Base-by-base conservation (phyloP, 2,113 vertebrate species). In the Corydoras maculifer region DNA sequence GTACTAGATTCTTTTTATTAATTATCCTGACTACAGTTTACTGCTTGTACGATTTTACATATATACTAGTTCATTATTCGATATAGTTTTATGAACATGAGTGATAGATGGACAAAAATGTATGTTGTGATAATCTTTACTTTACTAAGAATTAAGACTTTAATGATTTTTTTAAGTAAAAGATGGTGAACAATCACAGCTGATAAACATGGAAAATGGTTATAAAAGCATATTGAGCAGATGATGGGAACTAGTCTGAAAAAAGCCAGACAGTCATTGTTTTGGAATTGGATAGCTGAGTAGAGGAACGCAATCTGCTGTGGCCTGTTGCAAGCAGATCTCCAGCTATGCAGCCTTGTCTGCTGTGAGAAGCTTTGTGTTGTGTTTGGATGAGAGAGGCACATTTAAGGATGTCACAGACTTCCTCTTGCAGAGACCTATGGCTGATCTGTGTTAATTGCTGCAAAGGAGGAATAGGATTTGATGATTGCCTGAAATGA, bases 221-320 rank as follows among this genome's bases (percentile, higher is more conserved):
- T 43, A 43, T 49, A 10, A 48, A 31, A 70, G 57, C 11, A 25
- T 29, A 62, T 58, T 15, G 30, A 13, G 49, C 43, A 68, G 31
- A 29, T 12, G 15, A 65, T 73, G 60, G 65, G 49, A 77, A 68
- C 43, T 30, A 65, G 2, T 30, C 43, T 31, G 9, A 72, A 13
- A 58, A 25, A 50, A 29, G 50, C 31, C 15, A n/a, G 35, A 29
- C 54, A 15, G 55, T 48, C 59, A 68, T 58, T 15, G 65, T 53
- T 18, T 58, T 12, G 8, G 53, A 35, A 57, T 50, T 51, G 55
- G 53, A 68, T 32, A 73, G 57, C 51, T 5, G 25, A 49, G 18
- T 8, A 32, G 10, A 32, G 75, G 65, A 72, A 71, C 62, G 25
- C 15, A 50, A 71, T 75, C 64, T 32, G 64, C 58, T 62, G 35